Conservation (phyloP, 2,797 vertebrate species). For the Carapus acus region DNA sequence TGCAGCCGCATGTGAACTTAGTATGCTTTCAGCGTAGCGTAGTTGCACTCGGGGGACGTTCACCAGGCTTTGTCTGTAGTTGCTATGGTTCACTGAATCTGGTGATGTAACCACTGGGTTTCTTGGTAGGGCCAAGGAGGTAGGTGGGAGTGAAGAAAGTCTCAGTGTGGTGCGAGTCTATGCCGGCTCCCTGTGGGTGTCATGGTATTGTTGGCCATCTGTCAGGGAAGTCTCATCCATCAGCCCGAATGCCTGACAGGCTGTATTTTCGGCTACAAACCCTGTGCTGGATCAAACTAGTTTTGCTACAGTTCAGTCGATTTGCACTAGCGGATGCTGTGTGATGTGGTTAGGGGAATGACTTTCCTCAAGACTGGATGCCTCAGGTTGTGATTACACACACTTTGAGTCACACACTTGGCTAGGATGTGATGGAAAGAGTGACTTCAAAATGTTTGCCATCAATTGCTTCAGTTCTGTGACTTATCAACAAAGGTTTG, state of each 20-base stretch:
- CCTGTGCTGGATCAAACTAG: slow-evolving; percentile 17
- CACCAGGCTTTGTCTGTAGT: slow-evolving; percentile 52
- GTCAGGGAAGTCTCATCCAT: slow-evolving; percentile 48
- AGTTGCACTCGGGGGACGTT: slow-evolving; percentile 38
- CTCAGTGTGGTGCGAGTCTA: slow-evolving; percentile 55
- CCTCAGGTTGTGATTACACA: not conserved
- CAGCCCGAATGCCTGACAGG: slow-evolving; percentile 28
- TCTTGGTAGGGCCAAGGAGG: slow-evolving; percentile 60
- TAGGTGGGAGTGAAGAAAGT: slow-evolving; percentile 55
- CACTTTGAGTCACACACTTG: not conserved
- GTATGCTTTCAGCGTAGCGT: slow-evolving; percentile 22
- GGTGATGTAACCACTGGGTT: slow-evolving; percentile 55
- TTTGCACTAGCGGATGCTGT: not conserved
- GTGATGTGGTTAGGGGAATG: not conserved
- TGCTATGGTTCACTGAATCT: slow-evolving; percentile 50
- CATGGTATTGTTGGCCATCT: slow-evolving; percentile 37
- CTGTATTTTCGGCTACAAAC: slow-evolving; percentile 24
- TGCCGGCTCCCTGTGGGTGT: slow-evolving; percentile 41
- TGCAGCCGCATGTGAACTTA: slow-evolving; percentile 43
- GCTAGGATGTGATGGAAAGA: not conserved
- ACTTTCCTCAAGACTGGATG: not conserved
- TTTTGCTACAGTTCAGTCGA: slow-evolving; percentile 10
- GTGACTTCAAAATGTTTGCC: not conserved
- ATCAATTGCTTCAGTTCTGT: no score
- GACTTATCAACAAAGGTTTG: no score